phyloP scores from a whole-genome alignment of 2,113 vertebrate species.

The Phaetusa simplex region DNA sequence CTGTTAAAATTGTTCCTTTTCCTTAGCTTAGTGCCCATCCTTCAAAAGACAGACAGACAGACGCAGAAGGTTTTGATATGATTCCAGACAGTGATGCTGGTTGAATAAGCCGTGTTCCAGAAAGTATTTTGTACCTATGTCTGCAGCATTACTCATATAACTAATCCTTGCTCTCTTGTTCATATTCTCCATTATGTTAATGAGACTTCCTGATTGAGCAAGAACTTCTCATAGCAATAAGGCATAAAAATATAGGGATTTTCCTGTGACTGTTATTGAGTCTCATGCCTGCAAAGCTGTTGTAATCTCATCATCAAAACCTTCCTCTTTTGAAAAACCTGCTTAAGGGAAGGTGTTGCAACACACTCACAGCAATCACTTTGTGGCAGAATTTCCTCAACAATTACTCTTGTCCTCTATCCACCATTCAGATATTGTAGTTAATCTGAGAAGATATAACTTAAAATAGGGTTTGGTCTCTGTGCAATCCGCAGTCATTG shows the following conservation, averaged over 20 bases:
- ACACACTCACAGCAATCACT: background rate
- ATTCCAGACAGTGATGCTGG: background rate
- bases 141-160: background rate
- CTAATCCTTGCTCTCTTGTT: background rate
- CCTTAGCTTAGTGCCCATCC: background rate
- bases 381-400: background rate
- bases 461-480: background rate
- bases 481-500: background rate
- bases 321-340: background rate
- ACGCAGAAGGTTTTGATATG: background rate
- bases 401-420: background rate
- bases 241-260: background rate
- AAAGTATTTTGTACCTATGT: background rate
- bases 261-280: background rate
- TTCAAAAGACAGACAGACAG: background rate
- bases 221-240: background rate
- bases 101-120: background rate
- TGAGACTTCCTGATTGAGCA: slow-evolving; percentile 21
- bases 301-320: background rate
- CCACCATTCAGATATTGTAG: background rate
- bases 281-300: background rate
- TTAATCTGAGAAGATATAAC: background rate
- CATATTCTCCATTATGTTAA: background rate
- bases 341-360: background rate
- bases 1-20: background rate